Base-by-base conservation (phyloP, 2,113 vertebrate species). In the Mobula hypostoma region DNA sequence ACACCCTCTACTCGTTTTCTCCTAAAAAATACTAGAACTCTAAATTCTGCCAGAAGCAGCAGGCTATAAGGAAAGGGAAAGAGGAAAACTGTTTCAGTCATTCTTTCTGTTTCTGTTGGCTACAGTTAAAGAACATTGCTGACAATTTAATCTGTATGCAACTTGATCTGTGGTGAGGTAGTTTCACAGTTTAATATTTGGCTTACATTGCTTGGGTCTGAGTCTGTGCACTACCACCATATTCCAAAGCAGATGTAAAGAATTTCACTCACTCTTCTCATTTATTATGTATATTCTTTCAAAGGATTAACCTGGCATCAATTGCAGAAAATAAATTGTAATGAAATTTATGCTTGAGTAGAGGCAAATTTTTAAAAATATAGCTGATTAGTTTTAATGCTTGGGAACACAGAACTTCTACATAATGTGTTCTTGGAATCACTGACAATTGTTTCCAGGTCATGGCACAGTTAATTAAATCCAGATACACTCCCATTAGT, bases 221-320 rank as follows among this genome's bases (percentile, higher is more conserved):
- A 96, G 95, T 95, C 96, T 95, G 95, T 95, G 95, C 96, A 96
- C 96, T 96, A 95, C 96, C 96, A 97, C 97, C 97, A 97, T 96
- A 96, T 95, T 95, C 95, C 93, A 95, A 96, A 97, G 97, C 97
- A 98, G 97, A 97, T 98, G 97, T 97, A 97, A 97, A 96, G 96
- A 96, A 94, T 94, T 95, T 95, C 95, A 95, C 96, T 95, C 0
- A 29, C 56, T 94, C 95, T 95, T 94, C 94, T 94, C 95, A 94
- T 94, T 74, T 95, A 95, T 95, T 96, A 95, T 95, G 66, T 61
- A 58, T 90, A 90, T 32, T 68, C 61, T 19, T 90, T n/a, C 61
- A 66, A 17, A 66, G 61, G 14, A 90, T 90, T 90, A 66, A 66
- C 85, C 32, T 68, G 63, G 29, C 61, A 66, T 66, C n/a, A 19